phyloP scores from a whole-genome alignment of 2,113 vertebrate species.

The Calonectris borealis region DNA sequence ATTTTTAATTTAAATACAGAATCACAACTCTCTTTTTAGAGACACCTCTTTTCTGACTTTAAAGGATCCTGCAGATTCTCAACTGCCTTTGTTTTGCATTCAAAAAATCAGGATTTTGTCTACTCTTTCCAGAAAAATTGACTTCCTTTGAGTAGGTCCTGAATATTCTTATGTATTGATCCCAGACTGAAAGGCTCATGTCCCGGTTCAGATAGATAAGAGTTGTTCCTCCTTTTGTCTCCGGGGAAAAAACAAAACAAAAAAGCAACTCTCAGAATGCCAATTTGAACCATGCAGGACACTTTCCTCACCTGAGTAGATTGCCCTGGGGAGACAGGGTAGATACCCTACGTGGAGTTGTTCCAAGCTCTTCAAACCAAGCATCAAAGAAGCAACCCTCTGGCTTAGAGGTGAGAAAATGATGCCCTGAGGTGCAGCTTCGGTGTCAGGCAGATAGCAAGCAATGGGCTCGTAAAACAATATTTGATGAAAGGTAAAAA shows the following conservation, averaged over 20 bases:
- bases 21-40: not conserved
- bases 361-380: slow-evolving; percentile 51
- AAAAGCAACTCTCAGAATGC: not conserved
- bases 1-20: not conserved
- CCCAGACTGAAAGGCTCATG: not conserved
- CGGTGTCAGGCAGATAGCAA: slow-evolving; percentile 36
- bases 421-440: slow-evolving; percentile 38
- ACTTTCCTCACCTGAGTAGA: not conserved
- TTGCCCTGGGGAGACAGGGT: not conserved
- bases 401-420: slow-evolving; percentile 59
- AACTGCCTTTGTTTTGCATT: not conserved
- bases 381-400: slow-evolving; percentile 51
- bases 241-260: not conserved
- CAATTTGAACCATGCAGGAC: not conserved
- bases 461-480: slow-evolving; percentile 49
- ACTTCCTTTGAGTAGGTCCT: not conserved
- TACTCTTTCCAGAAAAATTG: not conserved
- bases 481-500: slow-evolving; percentile 54
- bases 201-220: not conserved
- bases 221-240: not conserved
- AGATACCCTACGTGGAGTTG: not conserved
- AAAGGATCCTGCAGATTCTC: not conserved
- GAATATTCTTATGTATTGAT: not conserved
- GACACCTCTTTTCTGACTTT: not conserved
- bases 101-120: not conserved